Evolutionary conservation across 2,888 invertebrate species (phyloP), one percentile per base, ranked within the genome.

Genomic region (Nemoura dubitans): DNA sequence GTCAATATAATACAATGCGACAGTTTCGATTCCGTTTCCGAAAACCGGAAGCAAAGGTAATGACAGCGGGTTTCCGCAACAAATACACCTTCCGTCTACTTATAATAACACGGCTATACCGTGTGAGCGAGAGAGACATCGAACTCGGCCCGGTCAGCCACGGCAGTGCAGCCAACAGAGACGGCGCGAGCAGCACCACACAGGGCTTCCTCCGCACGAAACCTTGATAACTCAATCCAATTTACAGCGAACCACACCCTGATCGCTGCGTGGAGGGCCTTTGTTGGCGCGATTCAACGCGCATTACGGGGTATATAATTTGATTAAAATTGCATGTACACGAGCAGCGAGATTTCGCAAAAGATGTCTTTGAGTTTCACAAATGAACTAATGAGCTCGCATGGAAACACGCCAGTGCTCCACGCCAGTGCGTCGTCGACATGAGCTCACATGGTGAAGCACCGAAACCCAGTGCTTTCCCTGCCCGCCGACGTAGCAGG

Each of bases 151-250:
- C 10, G 36, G 36, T 10, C 10, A 36, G 10, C 36, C 59, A 7
- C 16, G 21, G 10, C 59, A 59, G 59, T 59, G 59, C 14, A 59
- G 14, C 21, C 59, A 59, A 36, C 36, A 36, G 36, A 36, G 36
- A 36, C 36, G 10, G 16, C 59, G 14, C 59, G 59, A 6, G 59
- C 59, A 59, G 59, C 59, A 59, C 14, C 16, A n/a, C 6, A 10
- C 2, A 42, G 25, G 85, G 29, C 78, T 76, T 85, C 36, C 36
- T 85, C 36, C 36, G 21, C 29, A 28, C 30, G 43, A 29, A 84
- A n/a, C 84, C 84, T 27, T 28, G 84, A 43, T 84, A 84, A 84
- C 14, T 84, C 84, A 30, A 81, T 81, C 81, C 81, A 81, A 81
- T 81, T 81, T n/a, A 5, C 81, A n/a, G 2, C 26, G 6, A 81